Conservation (phyloP, 2,113 vertebrate species). For the Peucedramus taeniatus region DNA sequence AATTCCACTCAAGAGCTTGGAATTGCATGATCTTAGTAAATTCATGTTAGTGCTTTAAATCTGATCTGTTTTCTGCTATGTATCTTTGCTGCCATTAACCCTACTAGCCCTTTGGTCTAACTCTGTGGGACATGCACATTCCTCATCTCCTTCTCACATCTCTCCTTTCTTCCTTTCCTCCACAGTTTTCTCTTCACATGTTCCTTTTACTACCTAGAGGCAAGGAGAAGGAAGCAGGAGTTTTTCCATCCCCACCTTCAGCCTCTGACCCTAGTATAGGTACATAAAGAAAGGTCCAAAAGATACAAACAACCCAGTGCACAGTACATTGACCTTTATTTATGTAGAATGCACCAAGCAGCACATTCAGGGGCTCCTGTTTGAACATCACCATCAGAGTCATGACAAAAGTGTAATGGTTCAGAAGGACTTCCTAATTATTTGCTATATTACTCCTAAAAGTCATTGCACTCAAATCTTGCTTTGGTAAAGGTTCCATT, state of each 20-base stretch:
- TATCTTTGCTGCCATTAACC: neutral
- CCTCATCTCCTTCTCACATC: neutral
- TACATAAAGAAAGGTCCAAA: neutral
- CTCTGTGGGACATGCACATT: neutral
- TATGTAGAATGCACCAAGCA: neutral
- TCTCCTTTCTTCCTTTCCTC: neutral
- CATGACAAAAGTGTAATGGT: neutral
- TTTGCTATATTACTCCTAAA: neutral
- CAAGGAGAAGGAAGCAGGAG: neutral
- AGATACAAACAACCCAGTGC: neutral
- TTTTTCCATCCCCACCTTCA: neutral
- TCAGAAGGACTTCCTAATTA: neutral
- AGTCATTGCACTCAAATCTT: neutral
- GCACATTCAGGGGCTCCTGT: neutral
- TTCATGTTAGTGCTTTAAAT: neutral
- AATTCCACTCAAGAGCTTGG: neutral
- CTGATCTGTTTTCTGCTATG: neutral
- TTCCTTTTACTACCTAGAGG: neutral
- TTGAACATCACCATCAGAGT: accelerated
- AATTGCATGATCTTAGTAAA: neutral
- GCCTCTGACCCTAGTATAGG: neutral
- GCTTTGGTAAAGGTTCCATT: neutral
- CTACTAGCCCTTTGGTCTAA: neutral
- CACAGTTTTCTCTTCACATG: neutral
- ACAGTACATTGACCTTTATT: neutral